These are phyloP conservation scores for Cotesia chilonis DNA, from an alignment of 1,140 invertebrate species.

Conservation along the genomic window DNA sequence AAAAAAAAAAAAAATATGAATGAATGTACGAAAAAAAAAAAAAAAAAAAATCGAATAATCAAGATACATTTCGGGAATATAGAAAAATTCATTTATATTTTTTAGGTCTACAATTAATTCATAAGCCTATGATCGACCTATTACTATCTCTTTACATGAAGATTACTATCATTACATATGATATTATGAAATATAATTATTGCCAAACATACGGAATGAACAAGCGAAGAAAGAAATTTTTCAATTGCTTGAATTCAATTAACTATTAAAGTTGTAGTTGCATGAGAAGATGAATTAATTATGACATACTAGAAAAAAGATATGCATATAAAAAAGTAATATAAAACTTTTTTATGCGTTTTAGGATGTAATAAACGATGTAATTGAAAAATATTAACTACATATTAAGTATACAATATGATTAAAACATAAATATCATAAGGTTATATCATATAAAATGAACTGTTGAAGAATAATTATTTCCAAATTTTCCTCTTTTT, in stretches of 20 bases:
- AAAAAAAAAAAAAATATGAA: not conserved
- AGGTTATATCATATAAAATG: conserved; percentile 47
- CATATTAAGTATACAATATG: conserved; percentile 56
- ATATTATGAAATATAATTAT: conserved; percentile 36
- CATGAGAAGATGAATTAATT: too few species aligned
- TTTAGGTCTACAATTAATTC: conserved; percentile 64
- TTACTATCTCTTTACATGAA: conserved; percentile 29
- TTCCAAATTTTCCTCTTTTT: conserved; percentile 12
- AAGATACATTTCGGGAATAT: conserved; percentile 41
- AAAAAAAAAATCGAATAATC: not conserved
- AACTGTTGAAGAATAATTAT: conserved; percentile 33
- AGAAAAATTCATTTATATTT: conserved; percentile 64
- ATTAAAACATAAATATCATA: conserved; percentile 57
- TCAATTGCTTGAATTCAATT: conserved; percentile 11
- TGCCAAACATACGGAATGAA: conserved; percentile 44
- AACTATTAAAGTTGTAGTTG: not conserved
- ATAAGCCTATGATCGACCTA: conserved; percentile 60
- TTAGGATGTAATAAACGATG: conserved; percentile 48
- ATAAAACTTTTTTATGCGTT: conserved; percentile 55
- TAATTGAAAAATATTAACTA: conserved; percentile 60
- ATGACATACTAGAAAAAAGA: not conserved
- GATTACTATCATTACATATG: not conserved
- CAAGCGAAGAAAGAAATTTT: conserved; percentile 49
- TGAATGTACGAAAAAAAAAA: not conserved
- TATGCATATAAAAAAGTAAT: not conserved